Base-by-base conservation (phyloP, 2,797 vertebrate genomes). In the Neoniphon sammara region DNA sequence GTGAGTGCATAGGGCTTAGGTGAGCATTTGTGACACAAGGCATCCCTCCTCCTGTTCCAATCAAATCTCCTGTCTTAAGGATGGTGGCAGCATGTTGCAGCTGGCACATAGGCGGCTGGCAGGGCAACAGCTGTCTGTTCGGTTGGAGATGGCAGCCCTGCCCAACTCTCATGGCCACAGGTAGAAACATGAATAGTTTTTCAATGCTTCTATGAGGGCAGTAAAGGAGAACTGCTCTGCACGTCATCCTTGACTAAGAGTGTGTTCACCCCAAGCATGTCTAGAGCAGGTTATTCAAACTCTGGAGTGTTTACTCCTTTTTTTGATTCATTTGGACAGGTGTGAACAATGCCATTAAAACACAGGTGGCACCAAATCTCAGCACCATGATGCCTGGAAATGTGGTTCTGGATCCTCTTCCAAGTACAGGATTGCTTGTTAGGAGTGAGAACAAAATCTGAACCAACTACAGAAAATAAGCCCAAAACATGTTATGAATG, bases 81-180 rank as follows among this genome's bases (percentile, higher is more conserved):
- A 18, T 27, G 39, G 46, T 75, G 61, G 75, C 69, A 73, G 57
- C 36, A 57, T 46, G 63, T 63, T 64, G 63, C 84, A 82, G 78
- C 70, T 88, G 87, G 83, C 68, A 70, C 68, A 54, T 65, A 81
- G 70, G 75, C 12, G 64, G 57, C 55, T 80, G 68, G 75, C 75
- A 71, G 61, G 30, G 62, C 23, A 85, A 83, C 88, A 87, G 82
- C 82, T 89, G 88, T 73, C 68, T 66, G 62, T 58, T 46, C 70
- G 18, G 36, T 60, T 27, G 27, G 58, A 75, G 80, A 50, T 17
- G 50, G 67, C 73, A 50, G 54, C 34, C 57, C 57, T 42, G 57
- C 20, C 23, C 17, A n/a, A 20, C 46, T 27, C 55, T 54, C 44
- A 44, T 23, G 17, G 10, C 49, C 20, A 25, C 7, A 27, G 34